Conservation (phyloP, 2,797 vertebrate species). For the Hafferia zeledoni region DNA sequence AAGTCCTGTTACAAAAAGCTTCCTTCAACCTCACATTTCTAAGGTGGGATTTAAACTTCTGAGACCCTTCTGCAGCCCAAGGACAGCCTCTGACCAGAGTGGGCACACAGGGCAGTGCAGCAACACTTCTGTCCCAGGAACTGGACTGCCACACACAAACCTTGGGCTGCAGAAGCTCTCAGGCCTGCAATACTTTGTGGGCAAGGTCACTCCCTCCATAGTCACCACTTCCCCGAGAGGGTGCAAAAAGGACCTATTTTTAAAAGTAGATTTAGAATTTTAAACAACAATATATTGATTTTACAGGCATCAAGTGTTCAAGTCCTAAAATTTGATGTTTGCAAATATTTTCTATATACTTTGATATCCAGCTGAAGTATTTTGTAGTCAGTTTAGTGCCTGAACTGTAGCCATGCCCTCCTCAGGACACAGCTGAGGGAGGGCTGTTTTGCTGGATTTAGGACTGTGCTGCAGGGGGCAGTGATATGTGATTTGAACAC, state of each 20-base stretch:
- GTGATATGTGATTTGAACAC: background rate
- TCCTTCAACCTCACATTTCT: background rate
- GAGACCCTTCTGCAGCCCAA: background rate
- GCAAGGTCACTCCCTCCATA: background rate
- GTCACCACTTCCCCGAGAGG: background rate
- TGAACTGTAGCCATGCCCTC: background rate
- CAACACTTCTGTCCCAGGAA: background rate
- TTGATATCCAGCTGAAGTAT: background rate
- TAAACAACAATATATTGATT: background rate
- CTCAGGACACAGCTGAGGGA: background rate
- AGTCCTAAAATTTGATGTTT: background rate
- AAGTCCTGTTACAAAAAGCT: background rate
- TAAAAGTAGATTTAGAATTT: background rate
- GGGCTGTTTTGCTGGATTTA: background rate
- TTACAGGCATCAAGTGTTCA: background rate
- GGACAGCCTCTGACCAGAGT: background rate
- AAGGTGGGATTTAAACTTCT: background rate
- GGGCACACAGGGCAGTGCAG: background rate
- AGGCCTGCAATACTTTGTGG: background rate
- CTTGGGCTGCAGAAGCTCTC: background rate
- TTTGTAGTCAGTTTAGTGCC: background rate
- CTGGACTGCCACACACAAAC: rapidly evolving
- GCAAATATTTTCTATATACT: background rate
- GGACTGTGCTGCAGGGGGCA: background rate
- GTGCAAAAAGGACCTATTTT: background rate